Conservation (phyloP, 2,113 vertebrate species). For the Gallinago undulata region DNA sequence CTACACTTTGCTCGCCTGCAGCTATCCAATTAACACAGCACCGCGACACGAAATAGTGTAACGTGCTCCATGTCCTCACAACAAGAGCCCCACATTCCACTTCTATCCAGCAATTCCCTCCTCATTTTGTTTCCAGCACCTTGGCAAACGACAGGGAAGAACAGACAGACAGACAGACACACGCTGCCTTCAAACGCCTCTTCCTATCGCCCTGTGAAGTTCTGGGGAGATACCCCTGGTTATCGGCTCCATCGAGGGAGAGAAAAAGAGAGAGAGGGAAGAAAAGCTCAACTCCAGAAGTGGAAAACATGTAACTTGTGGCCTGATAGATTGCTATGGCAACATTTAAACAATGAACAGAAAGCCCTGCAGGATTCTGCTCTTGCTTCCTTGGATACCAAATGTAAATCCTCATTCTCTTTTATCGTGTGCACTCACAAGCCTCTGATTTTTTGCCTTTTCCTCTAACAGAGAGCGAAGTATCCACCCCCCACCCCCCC, state of each 20-base stretch:
- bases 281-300: slow-evolving; percentile 48
- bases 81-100: slow-evolving; percentile 10
- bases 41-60: slow-evolving; percentile 67
- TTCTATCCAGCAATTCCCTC: slow-evolving; percentile 12
- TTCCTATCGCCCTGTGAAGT: not conserved
- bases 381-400: slow-evolving; percentile 64
- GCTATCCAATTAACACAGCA: slow-evolving; percentile 76
- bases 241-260: not conserved
- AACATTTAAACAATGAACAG: slow-evolving; percentile 79
- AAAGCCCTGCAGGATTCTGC: slow-evolving; percentile 69
- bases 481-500: not conserved
- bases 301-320: slow-evolving; percentile 72
- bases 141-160: not conserved
- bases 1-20: slow-evolving; percentile 72
- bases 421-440: not conserved
- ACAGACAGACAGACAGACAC: not conserved
- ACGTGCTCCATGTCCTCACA: slow-evolving; percentile 53
- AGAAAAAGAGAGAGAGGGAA: not conserved
- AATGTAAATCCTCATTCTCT: slow-evolving; percentile 55
- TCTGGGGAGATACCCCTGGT: not conserved
- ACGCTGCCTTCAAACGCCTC: not conserved
- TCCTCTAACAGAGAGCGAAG: not conserved
- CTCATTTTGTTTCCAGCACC: slow-evolving; percentile 28
- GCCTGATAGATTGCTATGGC: slow-evolving; percentile 74
- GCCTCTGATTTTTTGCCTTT: slow-evolving; percentile 34